phyloP scores from a whole-genome alignment of 2,888 invertebrate species.

The Scaptomyza tumidula region DNA sequence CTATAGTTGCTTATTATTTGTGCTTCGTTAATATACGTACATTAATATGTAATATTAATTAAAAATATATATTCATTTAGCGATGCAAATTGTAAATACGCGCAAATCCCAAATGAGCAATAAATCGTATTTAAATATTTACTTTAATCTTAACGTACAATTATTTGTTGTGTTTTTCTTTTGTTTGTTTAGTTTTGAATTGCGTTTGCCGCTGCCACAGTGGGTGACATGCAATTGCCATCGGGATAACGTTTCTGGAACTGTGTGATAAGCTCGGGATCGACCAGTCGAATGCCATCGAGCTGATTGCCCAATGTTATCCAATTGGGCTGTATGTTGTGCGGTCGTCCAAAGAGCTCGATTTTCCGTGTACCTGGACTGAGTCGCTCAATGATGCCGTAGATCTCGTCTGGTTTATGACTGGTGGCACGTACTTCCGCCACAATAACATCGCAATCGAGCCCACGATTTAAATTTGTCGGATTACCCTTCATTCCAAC shows the following conservation, averaged over 20 bases:
- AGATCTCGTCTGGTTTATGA: constrained; percentile 99
- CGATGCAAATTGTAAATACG: constrained; percentile 61
- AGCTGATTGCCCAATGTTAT: constrained; percentile 98
- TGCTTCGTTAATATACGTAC: constrained; percentile 14
- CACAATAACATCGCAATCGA: constrained; percentile 99
- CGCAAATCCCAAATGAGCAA: constrained; percentile 66
- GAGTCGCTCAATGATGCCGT: constrained; percentile 97
- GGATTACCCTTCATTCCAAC: constrained; percentile 98
- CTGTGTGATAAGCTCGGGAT: constrained; percentile 94
- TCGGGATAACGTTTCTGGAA: constrained; percentile 97
- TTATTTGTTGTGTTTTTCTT: neutral
- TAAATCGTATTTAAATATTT: constrained; percentile 58
- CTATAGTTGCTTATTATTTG: constrained; percentile 2
- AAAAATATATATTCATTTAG: constrained; percentile 33
- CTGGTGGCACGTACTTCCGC: constrained; percentile 99
- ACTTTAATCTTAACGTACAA: constrained; percentile 34
- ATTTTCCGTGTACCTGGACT: constrained; percentile 99
- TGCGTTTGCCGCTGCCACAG: constrained; percentile 63
- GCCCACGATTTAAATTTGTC: constrained; percentile 93
- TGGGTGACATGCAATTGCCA: constrained; percentile 87
- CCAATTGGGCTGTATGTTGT: constrained; percentile 99
- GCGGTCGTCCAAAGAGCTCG: constrained; percentile 97
- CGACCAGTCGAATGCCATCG: constrained; percentile 96
- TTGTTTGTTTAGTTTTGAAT: constrained; percentile 55
- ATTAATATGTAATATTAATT: neutral